Conservation (phyloP, 2,797 vertebrate genomes). For the Cyprinella venusta region DNA sequence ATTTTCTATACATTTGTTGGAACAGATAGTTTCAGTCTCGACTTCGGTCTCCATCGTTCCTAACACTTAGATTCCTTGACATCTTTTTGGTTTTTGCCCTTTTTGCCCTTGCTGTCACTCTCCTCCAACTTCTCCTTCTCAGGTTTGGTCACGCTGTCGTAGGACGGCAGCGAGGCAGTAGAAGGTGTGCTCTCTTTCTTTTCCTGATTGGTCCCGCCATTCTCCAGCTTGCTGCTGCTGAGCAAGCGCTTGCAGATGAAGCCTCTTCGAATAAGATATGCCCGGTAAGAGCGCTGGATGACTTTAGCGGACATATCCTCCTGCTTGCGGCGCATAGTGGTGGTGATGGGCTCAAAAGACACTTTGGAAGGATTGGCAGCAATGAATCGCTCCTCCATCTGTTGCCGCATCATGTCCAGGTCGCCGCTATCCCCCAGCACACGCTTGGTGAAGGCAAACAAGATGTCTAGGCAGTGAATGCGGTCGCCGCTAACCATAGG, state of each 20-base stretch:
- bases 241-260: constrained; percentile 88
- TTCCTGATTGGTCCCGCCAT: constrained; percentile 90
- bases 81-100: constrained; percentile 94
- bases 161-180: constrained; percentile 97
- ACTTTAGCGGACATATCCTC: constrained; percentile 92
- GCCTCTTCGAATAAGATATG: constrained; percentile 85
- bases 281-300: constrained; percentile 94
- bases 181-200: constrained; percentile 96
- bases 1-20: constrained; percentile 76
- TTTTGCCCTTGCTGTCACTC: constrained; percentile 87
- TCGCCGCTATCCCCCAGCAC: constrained; percentile 98
- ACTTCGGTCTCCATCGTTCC: constrained; percentile 64
- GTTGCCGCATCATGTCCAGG: constrained; percentile 95
- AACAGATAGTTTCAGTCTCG: constrained; percentile 74
- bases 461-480: constrained; percentile 98
- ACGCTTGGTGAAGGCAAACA: constrained; percentile 99
- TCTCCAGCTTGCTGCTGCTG: constrained; percentile 86
- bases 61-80: constrained; percentile 97
- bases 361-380: constrained; percentile 99
- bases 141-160: constrained; percentile 98
- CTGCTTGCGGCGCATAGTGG: constrained; percentile 96
- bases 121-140: constrained; percentile 97
- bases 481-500: constrained; percentile 99
- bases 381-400: constrained; percentile 99
- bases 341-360: constrained; percentile 99